Base-by-base conservation (phyloP, 2,888 invertebrate species). In the Dyspetes luteomarginatus region DNA sequence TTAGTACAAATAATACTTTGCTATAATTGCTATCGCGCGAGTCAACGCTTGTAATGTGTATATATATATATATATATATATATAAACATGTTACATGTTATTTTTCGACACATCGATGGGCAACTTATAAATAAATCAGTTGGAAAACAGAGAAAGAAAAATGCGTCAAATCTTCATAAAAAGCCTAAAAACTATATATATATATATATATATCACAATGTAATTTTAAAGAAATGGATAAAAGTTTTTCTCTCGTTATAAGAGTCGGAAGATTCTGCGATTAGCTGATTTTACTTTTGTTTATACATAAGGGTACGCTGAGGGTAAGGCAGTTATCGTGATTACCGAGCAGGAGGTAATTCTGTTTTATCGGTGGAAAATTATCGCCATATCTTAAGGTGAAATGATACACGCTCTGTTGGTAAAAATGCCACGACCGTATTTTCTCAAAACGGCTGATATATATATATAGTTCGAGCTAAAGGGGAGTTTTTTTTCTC, bases 1-100 rank as follows among this genome's bases (percentile, higher is more conserved):
- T 87, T 85, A 86, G 85, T 85, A 83, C 84, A 77, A 83, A 83
- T 86, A 87, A 86, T 87, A 87, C 86, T 87, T 85, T 78, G 65
- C 82, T 79, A 84, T 65, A 50, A n/a, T 60, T 81, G 65, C 50
- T 30, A 15, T 68, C 56, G 56, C 45, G 26, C 60, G 19, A 22
- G 26, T 17, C n/a, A 24, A 15, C 50, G 24, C 28, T 26, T 22
- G 22, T 7, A 43, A 26, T 60, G 12, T 50, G 62, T 72, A 50
- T 50, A 30, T 45, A 48, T 36, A 50, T 62, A 50, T 12, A 28
- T 22, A 62, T 62, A 52, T 43, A 41, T 48, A 30, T 30, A 15
- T 52, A 62, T 65, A 72, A 73, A 73, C 45, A 43, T 19, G 26
- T 65, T 65, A 65, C 41, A 55, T 41, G 5, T 52, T 52, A 17